Percentiles rank a stretch among this genome's conserved stretches.
phyloP scores from a whole-genome alignment of 2,113 vertebrate species.

The Eonycteris spelaea region DNA sequence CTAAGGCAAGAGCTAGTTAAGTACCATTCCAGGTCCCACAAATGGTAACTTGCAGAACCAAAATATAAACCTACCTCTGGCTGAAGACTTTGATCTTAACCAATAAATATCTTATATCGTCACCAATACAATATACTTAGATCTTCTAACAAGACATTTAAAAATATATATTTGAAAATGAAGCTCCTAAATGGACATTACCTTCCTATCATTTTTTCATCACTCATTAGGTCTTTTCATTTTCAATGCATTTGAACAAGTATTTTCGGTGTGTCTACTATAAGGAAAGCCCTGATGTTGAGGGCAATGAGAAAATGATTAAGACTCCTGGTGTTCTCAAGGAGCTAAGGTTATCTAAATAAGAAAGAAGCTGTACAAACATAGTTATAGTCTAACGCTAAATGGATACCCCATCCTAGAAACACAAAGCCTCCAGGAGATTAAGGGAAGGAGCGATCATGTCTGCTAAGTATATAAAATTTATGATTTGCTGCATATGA shows the following conservation, averaged over 20 bases:
- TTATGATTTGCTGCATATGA: neutral
- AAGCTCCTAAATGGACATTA: neutral
- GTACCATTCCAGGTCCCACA: neutral
- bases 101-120: neutral
- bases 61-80: neutral
- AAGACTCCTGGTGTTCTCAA: neutral
- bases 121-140: neutral
- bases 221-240: neutral
- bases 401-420: neutral
- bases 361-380: neutral
- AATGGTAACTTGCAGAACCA: neutral
- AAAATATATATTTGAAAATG: neutral
- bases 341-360: neutral
- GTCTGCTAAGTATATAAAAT: neutral
- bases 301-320: neutral
- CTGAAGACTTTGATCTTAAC: constrained; percentile 1
- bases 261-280: neutral
- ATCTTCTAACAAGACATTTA: neutral
- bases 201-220: neutral
- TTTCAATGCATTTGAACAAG: neutral
- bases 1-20: neutral
- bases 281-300: neutral
- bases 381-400: neutral
- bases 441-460: neutral
- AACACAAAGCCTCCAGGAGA: neutral